Percentiles rank a stretch among this genome's conserved stretches.
phyloP scores from a whole-genome alignment of 2,888 invertebrate species.

The Acronicta psi region DNA sequence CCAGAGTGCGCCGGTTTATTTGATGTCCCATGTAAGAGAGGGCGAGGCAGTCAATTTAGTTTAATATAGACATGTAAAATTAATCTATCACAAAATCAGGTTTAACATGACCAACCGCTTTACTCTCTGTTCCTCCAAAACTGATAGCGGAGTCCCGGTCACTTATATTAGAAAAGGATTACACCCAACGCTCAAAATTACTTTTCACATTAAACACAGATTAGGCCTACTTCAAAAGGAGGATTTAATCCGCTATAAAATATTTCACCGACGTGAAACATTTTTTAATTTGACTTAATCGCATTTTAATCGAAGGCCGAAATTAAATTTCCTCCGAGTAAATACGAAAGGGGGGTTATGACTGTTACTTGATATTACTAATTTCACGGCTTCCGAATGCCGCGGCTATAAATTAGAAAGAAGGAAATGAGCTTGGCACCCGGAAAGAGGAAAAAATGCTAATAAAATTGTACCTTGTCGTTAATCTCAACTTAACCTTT shows the following conservation, averaged over 20 bases:
- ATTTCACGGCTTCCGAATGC: slow-evolving; percentile 76
- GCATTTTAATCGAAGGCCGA: slow-evolving; percentile 67
- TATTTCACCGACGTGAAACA: slow-evolving; percentile 44
- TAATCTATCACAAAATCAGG: too few relatives aligned
- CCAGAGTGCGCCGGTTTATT: too few relatives aligned
- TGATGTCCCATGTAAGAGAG: too few relatives aligned
- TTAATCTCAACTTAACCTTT: slow-evolving; percentile 84
- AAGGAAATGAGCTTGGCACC: slow-evolving; percentile 84
- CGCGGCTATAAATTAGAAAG: slow-evolving; percentile 81
- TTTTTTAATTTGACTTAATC: slow-evolving; percentile 49
- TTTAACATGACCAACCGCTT: slow-evolving; percentile 3
- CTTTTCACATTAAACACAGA: slow-evolving; percentile 49
- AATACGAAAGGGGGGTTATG: slow-evolving; percentile 69
- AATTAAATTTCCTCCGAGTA: slow-evolving; percentile 71
- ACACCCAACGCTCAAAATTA: slow-evolving; percentile 43
- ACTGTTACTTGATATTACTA: slow-evolving; percentile 81
- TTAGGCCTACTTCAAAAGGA: slow-evolving; percentile 43
- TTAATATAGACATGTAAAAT: too few relatives aligned
- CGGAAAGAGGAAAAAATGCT: slow-evolving; percentile 86
- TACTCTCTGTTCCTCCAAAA: slow-evolving; percentile 4
- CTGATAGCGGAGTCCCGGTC: slow-evolving; percentile 8
- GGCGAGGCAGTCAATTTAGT: too few relatives aligned
- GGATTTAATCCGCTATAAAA: slow-evolving; percentile 47
- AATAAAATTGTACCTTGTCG: slow-evolving; percentile 85
- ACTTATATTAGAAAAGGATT: slow-evolving; percentile 44